These are phyloP conservation scores for Dendrocincla tyrannina DNA, from an alignment of 2,797 vertebrate genomes.

Conservation along the genomic window DNA sequence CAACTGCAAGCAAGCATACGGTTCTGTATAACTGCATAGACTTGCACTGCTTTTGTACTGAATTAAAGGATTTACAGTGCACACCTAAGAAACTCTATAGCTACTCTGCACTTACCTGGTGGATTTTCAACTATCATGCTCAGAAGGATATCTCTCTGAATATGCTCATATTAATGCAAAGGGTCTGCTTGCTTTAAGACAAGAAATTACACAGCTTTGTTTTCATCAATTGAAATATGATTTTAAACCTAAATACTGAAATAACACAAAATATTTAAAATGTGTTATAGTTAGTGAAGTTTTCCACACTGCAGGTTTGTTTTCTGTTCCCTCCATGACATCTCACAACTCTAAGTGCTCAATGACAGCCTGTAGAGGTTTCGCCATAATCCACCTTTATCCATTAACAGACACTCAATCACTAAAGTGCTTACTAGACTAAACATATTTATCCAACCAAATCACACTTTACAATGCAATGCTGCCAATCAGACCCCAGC, in stretches of 20 bases:
- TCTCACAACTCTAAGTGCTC: slow-evolving; percentile 81
- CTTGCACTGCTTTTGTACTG: neutral
- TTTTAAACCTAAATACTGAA: slow-evolving; percentile 44
- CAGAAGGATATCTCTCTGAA: neutral
- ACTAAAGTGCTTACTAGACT: slow-evolving; percentile 86
- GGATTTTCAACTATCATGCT: neutral
- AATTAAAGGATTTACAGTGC: neutral
- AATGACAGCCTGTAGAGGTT: slow-evolving; percentile 82
- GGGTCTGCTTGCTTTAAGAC: neutral
- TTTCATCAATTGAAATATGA: slow-evolving; percentile 38
- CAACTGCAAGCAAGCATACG: neutral
- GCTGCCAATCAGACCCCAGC: slow-evolving; percentile 83
- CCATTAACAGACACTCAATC: slow-evolving; percentile 88
- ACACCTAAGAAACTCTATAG: neutral
- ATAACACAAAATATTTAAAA: slow-evolving; percentile 64
- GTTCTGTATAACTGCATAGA: neutral
- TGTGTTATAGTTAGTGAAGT: slow-evolving; percentile 40
- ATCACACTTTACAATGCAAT: slow-evolving; percentile 85
- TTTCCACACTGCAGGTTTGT: slow-evolving; percentile 63
- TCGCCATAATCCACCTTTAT: slow-evolving; percentile 83
- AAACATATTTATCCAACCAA: slow-evolving; percentile 87
- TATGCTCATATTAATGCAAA: neutral
- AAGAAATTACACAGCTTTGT: neutral
- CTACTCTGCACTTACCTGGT: neutral
- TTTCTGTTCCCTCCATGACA: slow-evolving; percentile 69